Conservation (phyloP, 2,113 vertebrate genomes). For the Tachysurus vachellii region DNA sequence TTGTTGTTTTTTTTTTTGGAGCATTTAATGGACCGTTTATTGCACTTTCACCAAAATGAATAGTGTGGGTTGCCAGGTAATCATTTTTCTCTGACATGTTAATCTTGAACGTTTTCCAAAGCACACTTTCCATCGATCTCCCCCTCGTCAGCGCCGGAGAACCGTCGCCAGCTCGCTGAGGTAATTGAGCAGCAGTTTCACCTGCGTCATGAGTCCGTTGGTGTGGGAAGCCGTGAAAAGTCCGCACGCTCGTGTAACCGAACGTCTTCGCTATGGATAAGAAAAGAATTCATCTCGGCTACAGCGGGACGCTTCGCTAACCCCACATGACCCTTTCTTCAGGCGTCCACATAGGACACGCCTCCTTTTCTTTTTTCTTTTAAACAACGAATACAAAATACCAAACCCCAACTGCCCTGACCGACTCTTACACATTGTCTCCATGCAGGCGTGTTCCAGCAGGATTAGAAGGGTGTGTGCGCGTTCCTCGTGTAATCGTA, state of each 20-base stretch:
- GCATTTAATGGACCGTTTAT: slow-evolving; percentile 59
- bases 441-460: slow-evolving; percentile 21
- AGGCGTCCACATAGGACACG: not conserved
- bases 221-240: slow-evolving; percentile 54
- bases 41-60: slow-evolving; percentile 59
- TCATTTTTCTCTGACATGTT: slow-evolving; percentile 62
- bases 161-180: slow-evolving; percentile 51
- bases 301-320: not conserved
- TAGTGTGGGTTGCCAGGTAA: slow-evolving; percentile 60
- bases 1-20: slow-evolving; percentile 12
- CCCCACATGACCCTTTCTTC: not conserved
- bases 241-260: slow-evolving; percentile 19
- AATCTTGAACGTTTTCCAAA: slow-evolving; percentile 68
- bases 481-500: slow-evolving; percentile 35
- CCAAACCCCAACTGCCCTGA: not conserved
- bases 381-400: not conserved
- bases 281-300: not conserved
- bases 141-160: slow-evolving; percentile 56
- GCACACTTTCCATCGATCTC: slow-evolving; percentile 67
- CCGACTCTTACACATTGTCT: not conserved
- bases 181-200: slow-evolving; percentile 65
- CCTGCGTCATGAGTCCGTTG: slow-evolving; percentile 55
- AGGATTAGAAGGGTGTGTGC: slow-evolving; percentile 27
- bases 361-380: not conserved
- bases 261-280: not conserved